Conservation (phyloP, 2,113 vertebrate species). For the Corvus cornix region DNA sequence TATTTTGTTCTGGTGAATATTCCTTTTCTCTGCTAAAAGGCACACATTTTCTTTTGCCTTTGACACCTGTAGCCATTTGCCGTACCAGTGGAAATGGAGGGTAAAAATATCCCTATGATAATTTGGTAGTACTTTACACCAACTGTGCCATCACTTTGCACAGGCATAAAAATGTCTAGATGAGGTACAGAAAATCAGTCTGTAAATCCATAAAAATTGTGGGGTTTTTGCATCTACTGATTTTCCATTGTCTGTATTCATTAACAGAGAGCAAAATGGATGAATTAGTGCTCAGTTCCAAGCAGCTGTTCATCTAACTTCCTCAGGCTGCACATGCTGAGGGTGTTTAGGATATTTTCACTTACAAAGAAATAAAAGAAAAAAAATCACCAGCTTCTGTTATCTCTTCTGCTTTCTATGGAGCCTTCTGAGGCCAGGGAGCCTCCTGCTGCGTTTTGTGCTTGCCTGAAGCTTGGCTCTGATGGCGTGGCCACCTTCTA, state of each 20-base stretch:
- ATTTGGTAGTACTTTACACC: neutral
- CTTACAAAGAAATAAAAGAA: conserved; percentile 1
- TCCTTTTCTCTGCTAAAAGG: neutral
- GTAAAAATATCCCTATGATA: conserved; percentile 37
- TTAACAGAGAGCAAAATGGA: conserved; percentile 36
- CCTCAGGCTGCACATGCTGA: conserved; percentile 18
- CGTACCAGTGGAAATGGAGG: neutral
- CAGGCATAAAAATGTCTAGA: conserved; percentile 20
- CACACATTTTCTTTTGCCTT: neutral
- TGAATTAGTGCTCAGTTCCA: conserved; percentile 35
- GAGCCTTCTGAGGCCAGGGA: neutral
- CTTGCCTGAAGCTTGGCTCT: neutral
- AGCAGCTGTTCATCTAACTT: conserved; percentile 44
- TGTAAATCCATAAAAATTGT: conserved; percentile 24
- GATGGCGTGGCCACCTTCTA: neutral
- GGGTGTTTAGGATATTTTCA: conserved; percentile 27
- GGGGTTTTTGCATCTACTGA: conserved; percentile 44
- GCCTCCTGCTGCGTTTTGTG: neutral
- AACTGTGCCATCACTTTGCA: conserved; percentile 10
- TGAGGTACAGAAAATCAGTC: conserved; percentile 46
- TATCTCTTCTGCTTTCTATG: neutral
- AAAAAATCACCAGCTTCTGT: neutral
- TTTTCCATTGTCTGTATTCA: conserved; percentile 55
- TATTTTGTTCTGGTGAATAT: neutral
- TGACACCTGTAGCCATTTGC: conserved; percentile 15